Percentiles rank a stretch among this genome's conserved stretches.
Evolutionary conservation across 2,797 vertebrate species (phyloP).

Genomic region (Artibeus lituratus): DNA sequence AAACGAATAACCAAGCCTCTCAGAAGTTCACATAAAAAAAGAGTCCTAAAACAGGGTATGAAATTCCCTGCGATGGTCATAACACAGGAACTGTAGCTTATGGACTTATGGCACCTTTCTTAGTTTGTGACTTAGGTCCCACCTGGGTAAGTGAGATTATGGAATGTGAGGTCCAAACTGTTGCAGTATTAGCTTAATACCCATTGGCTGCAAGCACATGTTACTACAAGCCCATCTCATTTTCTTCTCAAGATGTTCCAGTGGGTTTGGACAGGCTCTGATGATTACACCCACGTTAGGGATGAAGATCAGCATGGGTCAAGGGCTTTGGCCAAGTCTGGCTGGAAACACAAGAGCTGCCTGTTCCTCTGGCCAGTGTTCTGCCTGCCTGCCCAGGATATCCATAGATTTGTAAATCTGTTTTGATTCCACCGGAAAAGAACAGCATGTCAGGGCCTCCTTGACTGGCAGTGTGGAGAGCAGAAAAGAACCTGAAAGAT

Average conservation of each 20-base stretch:
- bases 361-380: neutral
- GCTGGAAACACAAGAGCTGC: neutral
- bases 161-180: neutral
- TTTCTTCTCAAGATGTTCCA: neutral
- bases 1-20: constrained; percentile 1
- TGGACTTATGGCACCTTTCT: neutral
- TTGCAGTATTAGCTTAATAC: neutral
- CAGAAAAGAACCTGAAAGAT: neutral
- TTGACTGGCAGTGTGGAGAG: neutral
- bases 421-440: neutral
- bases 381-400: neutral
- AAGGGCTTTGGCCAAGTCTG: neutral
- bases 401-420: neutral
- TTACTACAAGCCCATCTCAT: neutral
- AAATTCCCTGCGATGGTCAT: neutral
- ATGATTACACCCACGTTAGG: neutral
- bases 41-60: neutral
- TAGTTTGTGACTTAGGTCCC: neutral
- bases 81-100: neutral
- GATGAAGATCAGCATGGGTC: neutral
- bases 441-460: neutral
- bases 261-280: neutral
- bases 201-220: neutral
- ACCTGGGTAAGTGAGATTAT: neutral
- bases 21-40: neutral